Base-by-base conservation (phyloP, 2,888 invertebrate species). In the Rotaria socialis region DNA sequence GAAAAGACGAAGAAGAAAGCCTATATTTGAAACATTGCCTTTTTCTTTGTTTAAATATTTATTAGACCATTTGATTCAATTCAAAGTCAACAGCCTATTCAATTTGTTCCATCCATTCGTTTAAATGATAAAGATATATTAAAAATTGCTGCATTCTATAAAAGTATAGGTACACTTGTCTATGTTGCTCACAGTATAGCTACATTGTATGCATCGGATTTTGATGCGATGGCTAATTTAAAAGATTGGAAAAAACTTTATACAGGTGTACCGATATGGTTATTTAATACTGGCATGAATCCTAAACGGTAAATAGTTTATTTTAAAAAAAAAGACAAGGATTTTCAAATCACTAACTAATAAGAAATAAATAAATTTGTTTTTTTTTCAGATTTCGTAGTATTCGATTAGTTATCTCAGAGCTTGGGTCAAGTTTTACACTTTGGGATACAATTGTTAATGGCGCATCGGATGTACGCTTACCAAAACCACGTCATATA, bases 221-320 rank as follows among this genome's bases (percentile, higher is more conserved):
- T 80, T 80, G 47, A 80, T 47, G 41, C 80, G 1, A 80, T 80
- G 80, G 80, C 80, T 47, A 80, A 80, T 47, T 80, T 80, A 80
- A 80, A 80, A 80, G 80, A 80, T 80, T 80, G 80, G 80, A 80
- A 47, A 47, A 80, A 80, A 43, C n/a, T 80, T 3, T 80, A 80
- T 16, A 80, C 80, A n/a, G 80, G 80, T 80, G 80, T 80, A 24
- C 80, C 80, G 11, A 47, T 80, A 41, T 80, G 80, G 80, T 47
- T 80, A 80, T 80, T 80, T 24, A 80, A 80, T 47, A 80, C 80
- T 22, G 80, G 80, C 19, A 80, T 80, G 80, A 80, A 80, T 47
- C 80, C 80, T 22, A 80, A 80, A 47, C 1, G 80, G 67, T 67
- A 19, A 27, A 35, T 67, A 35, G 16, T 52, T 52, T 14, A 35